These are phyloP conservation scores for Synergus itoensis DNA, from an alignment of 2,888 invertebrate species.

Conservation along the genomic window DNA sequence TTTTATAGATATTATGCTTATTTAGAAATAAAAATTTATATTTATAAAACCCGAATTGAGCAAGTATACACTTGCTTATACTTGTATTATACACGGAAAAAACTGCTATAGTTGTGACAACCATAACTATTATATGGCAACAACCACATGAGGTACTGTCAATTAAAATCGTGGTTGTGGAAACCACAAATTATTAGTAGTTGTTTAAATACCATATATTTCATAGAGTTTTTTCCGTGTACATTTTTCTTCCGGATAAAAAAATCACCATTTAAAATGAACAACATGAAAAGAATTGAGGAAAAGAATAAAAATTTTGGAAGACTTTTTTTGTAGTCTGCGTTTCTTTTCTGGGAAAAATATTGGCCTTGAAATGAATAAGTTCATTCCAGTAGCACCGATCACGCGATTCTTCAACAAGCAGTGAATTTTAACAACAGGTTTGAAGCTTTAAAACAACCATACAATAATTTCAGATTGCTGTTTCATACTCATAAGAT, in stretches of 20 bases:
- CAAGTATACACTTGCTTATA: background rate
- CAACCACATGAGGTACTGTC: too few relatives aligned
- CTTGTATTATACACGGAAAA: too few relatives aligned
- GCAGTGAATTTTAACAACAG: constrained; percentile 13
- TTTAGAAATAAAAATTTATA: background rate
- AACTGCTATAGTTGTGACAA: too few relatives aligned
- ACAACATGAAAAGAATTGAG: too few relatives aligned
- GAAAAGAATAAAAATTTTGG: too few relatives aligned
- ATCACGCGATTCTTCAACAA: constrained; percentile 27
- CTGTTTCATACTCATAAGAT: constrained; percentile 11
- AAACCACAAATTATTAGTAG: too few relatives aligned
- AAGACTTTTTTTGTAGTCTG: background rate
- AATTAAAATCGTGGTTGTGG: too few relatives aligned
- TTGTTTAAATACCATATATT: too few relatives aligned
- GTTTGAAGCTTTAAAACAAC: constrained; percentile 1
- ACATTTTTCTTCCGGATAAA: too few relatives aligned
- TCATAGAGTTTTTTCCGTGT: too few relatives aligned
- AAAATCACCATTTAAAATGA: too few relatives aligned
- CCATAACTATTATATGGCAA: too few relatives aligned
- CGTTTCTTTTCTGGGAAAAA: constrained; percentile 14
- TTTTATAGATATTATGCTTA: constrained; percentile 15
- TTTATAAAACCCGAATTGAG: background rate
- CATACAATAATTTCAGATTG: background rate
- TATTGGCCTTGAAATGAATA: constrained; percentile 18
- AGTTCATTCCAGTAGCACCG: constrained; percentile 35